Evolutionary conservation across 2,888 invertebrate species (phyloP).

Genomic region (Spilarctia lutea): DNA sequence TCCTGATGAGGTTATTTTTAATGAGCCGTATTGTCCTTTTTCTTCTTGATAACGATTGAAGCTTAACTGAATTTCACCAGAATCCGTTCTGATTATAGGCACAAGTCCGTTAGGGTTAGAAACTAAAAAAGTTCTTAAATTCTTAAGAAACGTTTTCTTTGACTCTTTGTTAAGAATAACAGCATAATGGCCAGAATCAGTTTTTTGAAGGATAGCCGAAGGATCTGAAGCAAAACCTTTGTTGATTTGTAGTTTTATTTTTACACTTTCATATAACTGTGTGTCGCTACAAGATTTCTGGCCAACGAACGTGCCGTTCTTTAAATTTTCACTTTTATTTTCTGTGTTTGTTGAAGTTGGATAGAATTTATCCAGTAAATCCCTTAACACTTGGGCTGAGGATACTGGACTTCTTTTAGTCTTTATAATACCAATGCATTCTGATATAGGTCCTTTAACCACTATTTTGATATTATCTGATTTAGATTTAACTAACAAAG

Average conservation of each 20-base stretch:
- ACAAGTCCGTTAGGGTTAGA: constrained; percentile 50
- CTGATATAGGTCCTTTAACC: constrained; percentile 38
- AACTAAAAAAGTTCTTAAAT: constrained; percentile 59
- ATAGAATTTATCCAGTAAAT: constrained; percentile 49
- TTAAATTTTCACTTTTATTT: constrained; percentile 25
- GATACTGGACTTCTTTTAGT: constrained; percentile 26
- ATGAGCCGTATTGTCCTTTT: constrained; percentile 53
- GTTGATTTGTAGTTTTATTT: constrained; percentile 45
- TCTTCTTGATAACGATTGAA: constrained; percentile 49
- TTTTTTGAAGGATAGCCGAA: constrained; percentile 55
- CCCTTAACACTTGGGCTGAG: constrained; percentile 47
- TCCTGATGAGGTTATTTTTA: constrained; percentile 69
- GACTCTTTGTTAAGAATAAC: constrained; percentile 65
- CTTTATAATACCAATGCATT: constrained; percentile 21
- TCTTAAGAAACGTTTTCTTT: constrained; percentile 62
- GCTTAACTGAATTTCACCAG: constrained; percentile 62
- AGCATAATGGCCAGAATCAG: constrained; percentile 62
- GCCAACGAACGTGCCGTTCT: constrained; percentile 26
- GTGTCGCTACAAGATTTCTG: constrained; percentile 61
- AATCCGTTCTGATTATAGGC: constrained; percentile 59
- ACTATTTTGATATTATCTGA: constrained; percentile 68
- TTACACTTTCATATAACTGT: constrained; percentile 54
- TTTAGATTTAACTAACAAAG: constrained; percentile 59
- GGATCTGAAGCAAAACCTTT: constrained; percentile 45
- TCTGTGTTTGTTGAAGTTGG: constrained; percentile 35